Evolutionary conservation across 2,113 vertebrate species (phyloP), one percentile per base, ranked within the genome.

Genomic region (Nerophis ophidion): DNA sequence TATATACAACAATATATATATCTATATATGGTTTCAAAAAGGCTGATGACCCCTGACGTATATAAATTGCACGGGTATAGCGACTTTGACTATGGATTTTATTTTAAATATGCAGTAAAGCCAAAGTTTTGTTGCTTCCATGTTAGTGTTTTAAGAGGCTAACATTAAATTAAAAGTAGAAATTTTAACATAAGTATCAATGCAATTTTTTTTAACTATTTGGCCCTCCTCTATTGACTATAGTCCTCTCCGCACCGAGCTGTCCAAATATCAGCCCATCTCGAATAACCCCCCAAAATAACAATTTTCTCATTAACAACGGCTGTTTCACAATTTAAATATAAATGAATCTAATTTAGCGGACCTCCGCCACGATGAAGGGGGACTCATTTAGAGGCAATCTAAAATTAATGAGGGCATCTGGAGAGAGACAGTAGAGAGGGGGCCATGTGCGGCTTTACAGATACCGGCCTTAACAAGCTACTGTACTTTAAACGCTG

Each of bases 391-490:
- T 88, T 85, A 84, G 88, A 84, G 82, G 77, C 85, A 86, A 88
- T 89, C 82, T 86, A 86, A 84, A 89, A 87, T 89, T 84, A 87
- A 87, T 88, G 84, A 87, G 83, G 80, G 84, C 84, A 87, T 85
- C 80, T 85, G 72, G 76, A 79, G 86, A 72, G 85, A 75, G 61
- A 59, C 62, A 55, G 71, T 3, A 57, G 48, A 71, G 76, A 76
- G 67, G 63, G 63, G 77, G 70, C 58, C 66, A 62, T 61, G 75
- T 13, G 69, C 81, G 81, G 83, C 80, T 85, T 70, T 82, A 82
- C 81, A 84, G 82, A 87, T 85, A 82, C 76, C 38, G 12, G 48
- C 57, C 76, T 80, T 82, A 82, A 83, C 79, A 77, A 74, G 82
- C 82, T 83, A 86, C 85, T 87, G 83, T 87, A 87, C 79, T 76